Conservation (phyloP, 2,888 invertebrate genomes). For the Carcina quercana region DNA sequence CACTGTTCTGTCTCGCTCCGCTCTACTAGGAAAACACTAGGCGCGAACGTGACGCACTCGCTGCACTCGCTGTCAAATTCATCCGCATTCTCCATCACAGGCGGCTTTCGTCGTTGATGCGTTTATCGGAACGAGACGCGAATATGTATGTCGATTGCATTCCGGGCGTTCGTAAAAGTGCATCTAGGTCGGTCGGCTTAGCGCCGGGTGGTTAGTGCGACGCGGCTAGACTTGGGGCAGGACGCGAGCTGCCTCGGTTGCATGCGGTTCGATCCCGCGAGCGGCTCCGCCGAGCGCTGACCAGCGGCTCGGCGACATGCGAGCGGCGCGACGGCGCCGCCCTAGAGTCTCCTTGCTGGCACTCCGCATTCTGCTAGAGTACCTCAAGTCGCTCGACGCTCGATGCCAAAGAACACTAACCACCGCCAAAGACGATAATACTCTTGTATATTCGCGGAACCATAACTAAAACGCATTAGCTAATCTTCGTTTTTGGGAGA, state of each 20-base stretch:
- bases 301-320: conserved; percentile 28
- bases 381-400: conserved; percentile 55
- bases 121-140: conserved; percentile 75
- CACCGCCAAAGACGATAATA: conserved; percentile 32
- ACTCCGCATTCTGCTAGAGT: conserved; percentile 56
- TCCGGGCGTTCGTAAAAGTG: conserved; percentile 68
- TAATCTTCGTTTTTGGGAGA: conserved; percentile 34
- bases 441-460: conserved; percentile 24
- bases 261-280: conserved; percentile 21
- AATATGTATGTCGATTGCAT: conserved; percentile 73
- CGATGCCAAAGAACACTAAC: conserved; percentile 6
- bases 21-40: conserved; percentile 45
- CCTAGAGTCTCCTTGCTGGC: conserved; percentile 52
- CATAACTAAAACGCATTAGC: conserved; percentile 15
- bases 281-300: conserved; percentile 19
- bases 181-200: conserved; percentile 71
- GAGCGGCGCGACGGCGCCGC: conserved; percentile 33
- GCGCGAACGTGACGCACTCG: conserved; percentile 66
- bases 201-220: conserved; percentile 52
- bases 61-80: conserved; percentile 70
- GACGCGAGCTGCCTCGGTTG: conserved; percentile 33
- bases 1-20: conserved; percentile 55
- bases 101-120: conserved; percentile 73
- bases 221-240: conserved; percentile 40
- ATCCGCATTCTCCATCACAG: conserved; percentile 71